Evolutionary conservation across 2,888 invertebrate species (phyloP).

Genomic region (Leptogaster cylindrica): DNA sequence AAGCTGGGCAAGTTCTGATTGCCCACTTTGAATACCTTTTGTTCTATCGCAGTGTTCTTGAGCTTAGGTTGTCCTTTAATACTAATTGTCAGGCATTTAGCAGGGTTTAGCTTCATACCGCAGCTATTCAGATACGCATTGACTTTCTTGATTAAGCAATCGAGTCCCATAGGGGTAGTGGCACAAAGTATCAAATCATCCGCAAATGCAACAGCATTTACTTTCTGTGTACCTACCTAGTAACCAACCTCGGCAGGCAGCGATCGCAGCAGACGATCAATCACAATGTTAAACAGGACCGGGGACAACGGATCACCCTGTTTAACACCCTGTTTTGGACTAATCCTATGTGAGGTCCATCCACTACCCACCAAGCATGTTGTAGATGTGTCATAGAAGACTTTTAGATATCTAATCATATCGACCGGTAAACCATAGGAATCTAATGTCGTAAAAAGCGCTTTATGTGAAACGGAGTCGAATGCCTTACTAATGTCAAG

Average conservation of each 20-base stretch:
- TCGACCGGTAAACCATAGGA: neutral
- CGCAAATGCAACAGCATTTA: neutral
- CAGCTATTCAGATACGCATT: neutral
- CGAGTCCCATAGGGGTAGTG: neutral
- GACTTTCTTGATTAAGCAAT: neutral
- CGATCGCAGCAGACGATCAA: neutral
- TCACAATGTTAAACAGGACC: neutral
- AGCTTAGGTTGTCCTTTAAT: constrained; percentile 1
- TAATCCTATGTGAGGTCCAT: neutral
- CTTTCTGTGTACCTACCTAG: neutral
- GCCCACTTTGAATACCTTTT: neutral
- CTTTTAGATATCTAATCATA: neutral
- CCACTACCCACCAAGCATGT: neutral
- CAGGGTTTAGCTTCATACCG: neutral
- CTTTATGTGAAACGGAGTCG: neutral
- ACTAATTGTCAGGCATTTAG: no score
- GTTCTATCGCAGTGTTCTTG: neutral
- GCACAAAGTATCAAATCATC: neutral
- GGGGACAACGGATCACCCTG: constrained; percentile 7
- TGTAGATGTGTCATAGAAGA: neutral
- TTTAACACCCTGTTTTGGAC: neutral
- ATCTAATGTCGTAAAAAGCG: neutral
- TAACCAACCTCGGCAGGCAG: neutral
- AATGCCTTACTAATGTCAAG: neutral
- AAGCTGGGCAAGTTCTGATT: neutral